These are phyloP conservation scores for Candidula unifasciata DNA, from an alignment of 2,888 invertebrate genomes.

Conservation along the genomic window DNA sequence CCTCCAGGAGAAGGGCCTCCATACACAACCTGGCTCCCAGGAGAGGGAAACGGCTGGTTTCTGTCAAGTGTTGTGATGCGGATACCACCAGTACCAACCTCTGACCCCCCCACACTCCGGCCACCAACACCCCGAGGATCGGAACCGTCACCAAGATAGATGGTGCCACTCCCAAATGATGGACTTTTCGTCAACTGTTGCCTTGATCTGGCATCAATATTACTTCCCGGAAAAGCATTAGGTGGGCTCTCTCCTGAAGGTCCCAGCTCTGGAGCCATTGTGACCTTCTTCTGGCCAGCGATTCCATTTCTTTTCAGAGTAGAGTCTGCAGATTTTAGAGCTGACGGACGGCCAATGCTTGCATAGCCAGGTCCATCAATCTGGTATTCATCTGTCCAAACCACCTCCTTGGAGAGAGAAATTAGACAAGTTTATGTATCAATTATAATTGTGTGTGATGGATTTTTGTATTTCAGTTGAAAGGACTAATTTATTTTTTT, in stretches of 20 bases:
- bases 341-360: slow-evolving; percentile 61
- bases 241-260: slow-evolving; percentile 52
- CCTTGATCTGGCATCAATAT: not conserved
- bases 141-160: not conserved
- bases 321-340: slow-evolving; percentile 59
- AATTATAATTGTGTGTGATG: not conserved
- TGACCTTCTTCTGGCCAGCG: slow-evolving; percentile 65
- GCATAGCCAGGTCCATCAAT: slow-evolving; percentile 60
- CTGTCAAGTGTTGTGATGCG: slow-evolving; percentile 21
- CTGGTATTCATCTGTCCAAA: slow-evolving; percentile 54
- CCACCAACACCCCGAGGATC: slow-evolving; percentile 33
- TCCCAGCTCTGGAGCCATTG: slow-evolving; percentile 63
- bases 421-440: not conserved
- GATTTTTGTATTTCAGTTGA: too few relatives aligned
- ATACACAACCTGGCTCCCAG: slow-evolving; percentile 6
- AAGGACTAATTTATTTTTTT: too few relatives aligned
- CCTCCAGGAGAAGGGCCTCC: slow-evolving; percentile 40
- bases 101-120: not conserved
- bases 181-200: slow-evolving; percentile 7
- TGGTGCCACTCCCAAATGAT: slow-evolving; percentile 26
- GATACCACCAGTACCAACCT: slow-evolving; percentile 46
- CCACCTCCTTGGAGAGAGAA: slow-evolving; percentile 52
- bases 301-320: slow-evolving; percentile 59
- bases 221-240: not conserved
- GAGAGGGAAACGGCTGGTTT: slow-evolving; percentile 47